Evolutionary conservation across 1,140 invertebrate genomes (phyloP).

Genomic region (Cherax quadricarinatus): DNA sequence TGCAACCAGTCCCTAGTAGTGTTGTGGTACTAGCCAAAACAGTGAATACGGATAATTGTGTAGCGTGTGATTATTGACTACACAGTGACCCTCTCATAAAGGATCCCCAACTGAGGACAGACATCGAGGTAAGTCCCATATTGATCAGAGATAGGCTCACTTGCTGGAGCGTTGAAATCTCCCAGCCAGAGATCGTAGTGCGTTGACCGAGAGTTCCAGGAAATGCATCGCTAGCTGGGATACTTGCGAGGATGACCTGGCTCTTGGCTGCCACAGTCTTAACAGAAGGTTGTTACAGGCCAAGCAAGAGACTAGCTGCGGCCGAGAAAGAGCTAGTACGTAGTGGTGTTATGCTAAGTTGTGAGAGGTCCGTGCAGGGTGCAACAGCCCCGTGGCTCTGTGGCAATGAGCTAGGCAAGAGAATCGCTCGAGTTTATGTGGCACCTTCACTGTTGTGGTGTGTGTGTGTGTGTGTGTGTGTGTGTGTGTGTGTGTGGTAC

Average conservation of each 20-base stretch:
- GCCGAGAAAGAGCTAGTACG: neutral
- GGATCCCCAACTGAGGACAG: neutral
- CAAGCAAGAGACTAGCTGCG: neutral
- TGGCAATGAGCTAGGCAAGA: neutral
- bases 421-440: too few relatives aligned
- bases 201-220: constrained; percentile 26
- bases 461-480: too few relatives aligned
- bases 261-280: neutral
- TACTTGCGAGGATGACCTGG: neutral
- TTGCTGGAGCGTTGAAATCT: constrained; percentile 53
- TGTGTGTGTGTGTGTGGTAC: too few relatives aligned
- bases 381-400: neutral
- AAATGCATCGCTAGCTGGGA: neutral
- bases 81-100: constrained; percentile 14
- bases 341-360: neutral
- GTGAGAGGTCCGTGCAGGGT: neutral
- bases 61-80: constrained; percentile 39
- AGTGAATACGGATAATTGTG: constrained; percentile 36
- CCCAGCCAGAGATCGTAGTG: neutral
- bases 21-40: constrained; percentile 35
- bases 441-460: too few relatives aligned
- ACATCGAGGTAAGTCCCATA: constrained; percentile 26
- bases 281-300: neutral
- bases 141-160: constrained; percentile 20
- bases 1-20: constrained; percentile 33